Percentiles rank a stretch among this genome's conserved stretches.
These are phyloP conservation scores for Autographa gamma DNA, from an alignment of 2,888 invertebrate species.

Conservation along the genomic window DNA sequence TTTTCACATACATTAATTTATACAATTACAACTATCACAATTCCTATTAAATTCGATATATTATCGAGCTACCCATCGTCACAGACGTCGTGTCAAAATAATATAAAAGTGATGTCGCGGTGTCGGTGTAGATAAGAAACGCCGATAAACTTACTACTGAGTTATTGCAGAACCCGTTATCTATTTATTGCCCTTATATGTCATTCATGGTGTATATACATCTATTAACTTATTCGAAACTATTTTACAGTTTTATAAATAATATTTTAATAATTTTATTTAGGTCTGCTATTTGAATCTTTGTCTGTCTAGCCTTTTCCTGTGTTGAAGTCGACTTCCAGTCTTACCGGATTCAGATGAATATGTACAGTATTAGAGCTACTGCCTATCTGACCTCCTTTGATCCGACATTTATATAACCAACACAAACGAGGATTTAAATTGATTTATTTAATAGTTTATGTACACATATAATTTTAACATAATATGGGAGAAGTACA, in stretches of 20 bases:
- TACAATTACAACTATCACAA: background rate
- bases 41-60: background rate
- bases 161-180: slow-evolving; percentile 27
- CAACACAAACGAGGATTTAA: no score
- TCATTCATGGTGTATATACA: background rate
- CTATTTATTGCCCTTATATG: slow-evolving; percentile 20
- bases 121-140: slow-evolving; percentile 25
- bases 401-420: no score
- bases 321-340: no score
- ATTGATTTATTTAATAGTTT: no score
- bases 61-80: background rate
- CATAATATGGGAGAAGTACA: no score
- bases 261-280: no score
- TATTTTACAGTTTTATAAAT: background rate
- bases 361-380: no score
- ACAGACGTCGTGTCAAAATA: slow-evolving; percentile 13
- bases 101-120: slow-evolving; percentile 22
- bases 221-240: background rate
- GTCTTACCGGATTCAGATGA: no score
- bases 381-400: no score
- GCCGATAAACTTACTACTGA: slow-evolving; percentile 28
- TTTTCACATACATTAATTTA: background rate
- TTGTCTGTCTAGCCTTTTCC: no score
- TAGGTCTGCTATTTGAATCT: no score
- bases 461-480: no score